Evolutionary conservation across 2,113 vertebrate species (phyloP).

Genomic region (Leucosticte australis): DNA sequence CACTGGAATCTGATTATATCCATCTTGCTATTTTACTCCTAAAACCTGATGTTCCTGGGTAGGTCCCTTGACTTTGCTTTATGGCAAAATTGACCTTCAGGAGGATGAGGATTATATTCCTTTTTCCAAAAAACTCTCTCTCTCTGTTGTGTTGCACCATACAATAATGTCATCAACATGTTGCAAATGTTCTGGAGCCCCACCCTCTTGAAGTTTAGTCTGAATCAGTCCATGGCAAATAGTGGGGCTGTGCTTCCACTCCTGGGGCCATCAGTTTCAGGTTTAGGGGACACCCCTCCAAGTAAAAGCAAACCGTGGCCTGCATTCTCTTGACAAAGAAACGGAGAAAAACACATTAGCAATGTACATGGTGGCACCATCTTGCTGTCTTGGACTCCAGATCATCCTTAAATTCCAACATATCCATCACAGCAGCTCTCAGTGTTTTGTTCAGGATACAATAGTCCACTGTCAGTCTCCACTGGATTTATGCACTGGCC

Average conservation of each 20-base stretch:
- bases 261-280: background rate
- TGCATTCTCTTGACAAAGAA: background rate
- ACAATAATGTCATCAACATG: background rate
- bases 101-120: background rate
- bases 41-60: background rate
- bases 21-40: background rate
- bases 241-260: background rate
- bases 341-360: background rate
- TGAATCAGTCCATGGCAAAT: background rate
- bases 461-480: background rate
- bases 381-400: background rate
- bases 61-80: background rate
- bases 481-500: background rate
- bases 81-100: background rate
- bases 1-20: background rate
- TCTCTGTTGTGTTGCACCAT: fast-evolving
- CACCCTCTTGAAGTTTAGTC: background rate
- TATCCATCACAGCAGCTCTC: background rate
- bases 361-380: background rate
- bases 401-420: background rate
- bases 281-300: background rate
- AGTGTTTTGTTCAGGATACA: background rate
- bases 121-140: background rate
- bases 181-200: background rate
- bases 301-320: background rate